Evolutionary conservation across 2,797 vertebrate species (phyloP).

Genomic region (Poeciliopsis turneri): DNA sequence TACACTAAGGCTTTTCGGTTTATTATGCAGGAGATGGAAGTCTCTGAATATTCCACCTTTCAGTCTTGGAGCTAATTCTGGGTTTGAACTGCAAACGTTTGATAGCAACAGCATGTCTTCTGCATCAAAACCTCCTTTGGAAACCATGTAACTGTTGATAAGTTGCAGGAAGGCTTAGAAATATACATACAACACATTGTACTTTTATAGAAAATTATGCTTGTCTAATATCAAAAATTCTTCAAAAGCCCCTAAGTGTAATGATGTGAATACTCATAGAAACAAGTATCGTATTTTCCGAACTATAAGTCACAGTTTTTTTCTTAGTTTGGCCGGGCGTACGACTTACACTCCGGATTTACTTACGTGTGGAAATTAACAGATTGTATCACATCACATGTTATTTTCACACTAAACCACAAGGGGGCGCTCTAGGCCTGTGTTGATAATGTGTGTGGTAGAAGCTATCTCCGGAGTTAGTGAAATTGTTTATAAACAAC

Average conservation of each 20-base stretch:
- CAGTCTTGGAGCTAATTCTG: slow-evolving; percentile 12
- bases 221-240: slow-evolving; percentile 9
- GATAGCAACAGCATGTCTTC: neutral
- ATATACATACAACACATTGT: too few species aligned
- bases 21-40: slow-evolving; percentile 15
- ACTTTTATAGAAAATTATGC: slow-evolving; percentile 6
- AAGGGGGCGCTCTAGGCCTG: too few species aligned
- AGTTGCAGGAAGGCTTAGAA: neutral
- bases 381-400: too few species aligned
- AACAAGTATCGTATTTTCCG: too few species aligned
- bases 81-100: slow-evolving; percentile 10
- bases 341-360: too few species aligned
- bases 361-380: too few species aligned
- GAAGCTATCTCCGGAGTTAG: too few species aligned
- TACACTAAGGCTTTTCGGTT: slow-evolving; percentile 12
- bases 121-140: slow-evolving; percentile 13
- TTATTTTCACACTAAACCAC: too few species aligned
- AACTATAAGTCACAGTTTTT: too few species aligned
- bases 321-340: too few species aligned
- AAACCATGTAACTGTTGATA: slow-evolving; percentile 8
- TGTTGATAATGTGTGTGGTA: too few species aligned
- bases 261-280: slow-evolving; percentile 14
- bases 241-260: neutral
- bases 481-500: too few species aligned
- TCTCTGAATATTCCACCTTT: slow-evolving; percentile 1